These are phyloP conservation scores for Pangasianodon hypophthalmus DNA, from an alignment of 2,113 vertebrate genomes.

Conservation along the genomic window DNA sequence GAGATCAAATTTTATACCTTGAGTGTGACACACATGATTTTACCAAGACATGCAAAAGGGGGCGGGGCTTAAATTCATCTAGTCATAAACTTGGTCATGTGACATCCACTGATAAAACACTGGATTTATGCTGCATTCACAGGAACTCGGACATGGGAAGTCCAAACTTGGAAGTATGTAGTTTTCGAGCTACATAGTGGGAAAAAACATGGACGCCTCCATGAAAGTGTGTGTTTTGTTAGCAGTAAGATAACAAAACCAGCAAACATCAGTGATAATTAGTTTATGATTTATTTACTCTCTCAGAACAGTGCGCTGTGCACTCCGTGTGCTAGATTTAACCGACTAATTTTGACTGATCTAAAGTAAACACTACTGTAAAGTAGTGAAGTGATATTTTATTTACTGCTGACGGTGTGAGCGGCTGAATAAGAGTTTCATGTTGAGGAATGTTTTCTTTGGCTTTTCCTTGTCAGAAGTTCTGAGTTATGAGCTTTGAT, in stretches of 20 bases:
- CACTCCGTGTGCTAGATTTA: not conserved
- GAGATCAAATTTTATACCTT: not conserved
- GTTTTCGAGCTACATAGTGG: not conserved
- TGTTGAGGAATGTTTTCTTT: not conserved
- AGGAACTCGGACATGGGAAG: not conserved
- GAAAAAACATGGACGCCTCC: not conserved
- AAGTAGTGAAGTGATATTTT: not conserved
- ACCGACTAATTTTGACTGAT: not conserved
- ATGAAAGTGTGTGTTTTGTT: not conserved
- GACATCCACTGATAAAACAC: not conserved
- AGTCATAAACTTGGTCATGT: not conserved
- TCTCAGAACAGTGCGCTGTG: too few relatives aligned
- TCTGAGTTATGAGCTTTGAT: not conserved
- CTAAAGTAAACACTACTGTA: not conserved
- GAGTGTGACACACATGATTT: not conserved
- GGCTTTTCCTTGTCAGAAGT: too few relatives aligned
- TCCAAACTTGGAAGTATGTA: not conserved
- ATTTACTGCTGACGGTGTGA: too few relatives aligned
- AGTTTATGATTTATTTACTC: not conserved
- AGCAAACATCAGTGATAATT: not conserved
- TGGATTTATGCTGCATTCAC: not conserved
- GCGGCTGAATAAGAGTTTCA: not conserved
- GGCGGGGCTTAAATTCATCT: not conserved
- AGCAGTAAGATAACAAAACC: not conserved
- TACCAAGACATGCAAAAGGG: not conserved